Evolutionary conservation across 1,140 invertebrate species (phyloP), one percentile per base, ranked within the genome.

Genomic region (Acromyrmex charruanus): DNA sequence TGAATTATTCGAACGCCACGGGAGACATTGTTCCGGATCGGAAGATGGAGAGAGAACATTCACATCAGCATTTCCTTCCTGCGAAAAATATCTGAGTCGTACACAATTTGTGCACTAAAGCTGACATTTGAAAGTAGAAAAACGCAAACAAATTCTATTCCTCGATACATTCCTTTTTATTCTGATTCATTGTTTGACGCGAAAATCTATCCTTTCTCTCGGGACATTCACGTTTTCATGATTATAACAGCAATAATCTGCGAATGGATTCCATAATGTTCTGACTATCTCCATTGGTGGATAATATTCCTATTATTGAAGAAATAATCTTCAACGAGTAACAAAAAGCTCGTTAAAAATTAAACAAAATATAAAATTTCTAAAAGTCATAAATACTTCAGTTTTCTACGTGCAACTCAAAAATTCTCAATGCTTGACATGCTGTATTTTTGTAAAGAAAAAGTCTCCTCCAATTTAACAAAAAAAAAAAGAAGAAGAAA

Each of bases 1-100:
- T 72, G 66, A 89, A 88, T 90, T 89, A 77, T 74, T 72, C 53
- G 44, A 86, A 86, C 49, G n/a, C 53, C 61, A 51, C 35, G 16
- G 44, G 58, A 28, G 16, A 55, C 21, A 31, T 12, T 39, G 68
- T 28, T 72, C 61, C 53, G 63, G 61, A 66, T 89, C 68, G 28
- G 28, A 77, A 39, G 51, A 74, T 28, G 28, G 25, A 49, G 18
- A 10, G 55, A 85, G 44, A 81, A 86, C 77, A 77, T 28, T 68
- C 25, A n/a, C 68, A 72, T 55, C 55, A 31, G 18, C 49, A 7
- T 58, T 61, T 85, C 10, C 69, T n/a, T 10, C n/a, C 39, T 7
- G n/a, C 35, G 39, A 59, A 51, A 68, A 55, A 55, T 63, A 55
- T 87, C 68, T 77, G 77, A 53, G 55, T 77, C 55, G 28, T 55